Conservation (phyloP, 2,797 vertebrate species). For the Centroberyx gerrardi region DNA sequence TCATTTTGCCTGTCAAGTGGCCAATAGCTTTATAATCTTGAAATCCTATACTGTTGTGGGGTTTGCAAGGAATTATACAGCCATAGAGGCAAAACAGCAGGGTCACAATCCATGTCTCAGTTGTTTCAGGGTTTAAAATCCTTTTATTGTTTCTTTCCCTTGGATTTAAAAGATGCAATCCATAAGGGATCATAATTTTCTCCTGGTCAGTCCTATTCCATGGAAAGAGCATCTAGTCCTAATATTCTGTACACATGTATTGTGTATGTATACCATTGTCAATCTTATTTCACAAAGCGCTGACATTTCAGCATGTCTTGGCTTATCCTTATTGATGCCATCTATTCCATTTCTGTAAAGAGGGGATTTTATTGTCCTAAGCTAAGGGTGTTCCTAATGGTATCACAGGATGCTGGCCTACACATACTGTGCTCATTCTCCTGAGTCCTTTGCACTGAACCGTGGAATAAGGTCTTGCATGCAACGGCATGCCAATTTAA, state of each 20-base stretch:
- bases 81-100: no score
- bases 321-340: not conserved
- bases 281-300: not conserved
- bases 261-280: not conserved
- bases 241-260: slow-evolving; percentile 1
- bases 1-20: no score
- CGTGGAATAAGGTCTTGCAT: slow-evolving; percentile 60
- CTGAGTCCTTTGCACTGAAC: slow-evolving; percentile 27
- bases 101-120: not conserved
- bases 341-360: slow-evolving; percentile 6
- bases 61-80: no score
- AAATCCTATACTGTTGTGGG: no score
- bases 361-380: not conserved
- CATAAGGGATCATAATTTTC: not conserved
- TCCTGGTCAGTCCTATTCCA: not conserved
- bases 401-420: slow-evolving; percentile 11
- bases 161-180: not conserved
- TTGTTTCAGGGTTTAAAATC: not conserved
- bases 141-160: not conserved
- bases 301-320: not conserved
- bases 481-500: slow-evolving; percentile 63
- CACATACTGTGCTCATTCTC: slow-evolving; percentile 15
- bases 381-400: slow-evolving; percentile 12
- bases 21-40: not conserved
- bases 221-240: not conserved